phyloP scores from a whole-genome alignment of 1,140 invertebrate genomes.

The Heliothis virescens region DNA sequence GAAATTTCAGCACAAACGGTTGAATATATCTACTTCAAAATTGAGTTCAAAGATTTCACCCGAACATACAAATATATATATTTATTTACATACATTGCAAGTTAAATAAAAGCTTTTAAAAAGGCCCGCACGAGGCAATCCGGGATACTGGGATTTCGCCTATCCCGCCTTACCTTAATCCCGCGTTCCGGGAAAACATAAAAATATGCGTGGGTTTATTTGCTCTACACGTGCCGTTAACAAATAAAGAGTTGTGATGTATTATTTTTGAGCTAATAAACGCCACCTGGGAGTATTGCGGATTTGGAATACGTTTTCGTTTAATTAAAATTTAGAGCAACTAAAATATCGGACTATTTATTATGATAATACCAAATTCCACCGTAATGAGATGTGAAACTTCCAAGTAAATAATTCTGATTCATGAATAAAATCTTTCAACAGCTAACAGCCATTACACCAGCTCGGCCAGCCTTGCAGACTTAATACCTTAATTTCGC shows the following conservation, averaged over 20 bases:
- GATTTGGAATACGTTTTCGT: background rate
- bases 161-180: constrained; percentile 67
- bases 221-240: constrained; percentile 20
- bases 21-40: no score
- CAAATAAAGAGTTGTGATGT: constrained; percentile 39
- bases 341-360: no score
- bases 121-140: constrained; percentile 61
- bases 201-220: constrained; percentile 41
- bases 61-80: no score
- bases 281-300: constrained; percentile 18
- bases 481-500: constrained; percentile 42
- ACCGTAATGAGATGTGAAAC: no score
- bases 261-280: constrained; percentile 26
- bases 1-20: no score
- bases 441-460: background rate
- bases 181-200: constrained; percentile 54
- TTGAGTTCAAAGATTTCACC: no score
- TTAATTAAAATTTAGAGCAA: no score
- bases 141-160: constrained; percentile 58
- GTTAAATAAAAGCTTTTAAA: no score
- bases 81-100: no score
- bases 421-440: background rate
- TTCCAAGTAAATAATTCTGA: no score
- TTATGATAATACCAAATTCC: no score
- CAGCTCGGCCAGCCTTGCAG: constrained; percentile 8